phyloP scores from a whole-genome alignment of 1,140 invertebrate genomes.

The Dinoponera quadriceps region DNA sequence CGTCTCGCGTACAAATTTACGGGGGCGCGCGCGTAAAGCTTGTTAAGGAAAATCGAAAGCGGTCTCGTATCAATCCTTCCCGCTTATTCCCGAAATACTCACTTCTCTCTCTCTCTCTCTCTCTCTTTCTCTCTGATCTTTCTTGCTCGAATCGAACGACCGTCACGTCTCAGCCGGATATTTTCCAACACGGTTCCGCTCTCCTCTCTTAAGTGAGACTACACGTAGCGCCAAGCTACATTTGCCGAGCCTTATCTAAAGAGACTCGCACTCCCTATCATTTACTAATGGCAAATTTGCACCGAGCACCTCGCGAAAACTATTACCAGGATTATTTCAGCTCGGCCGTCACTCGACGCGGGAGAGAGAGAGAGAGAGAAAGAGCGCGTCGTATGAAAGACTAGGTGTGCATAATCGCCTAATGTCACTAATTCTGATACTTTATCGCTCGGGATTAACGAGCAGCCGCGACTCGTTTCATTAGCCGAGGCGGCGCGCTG shows the following conservation, averaged over 20 bases:
- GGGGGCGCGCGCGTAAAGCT: conserved; percentile 76
- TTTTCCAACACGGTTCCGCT: neutral
- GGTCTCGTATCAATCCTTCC: conserved; percentile 68
- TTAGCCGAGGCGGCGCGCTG: conserved; percentile 29
- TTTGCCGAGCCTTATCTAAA: conserved; percentile 18
- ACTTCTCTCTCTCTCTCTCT: neutral
- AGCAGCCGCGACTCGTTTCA: conserved; percentile 43
- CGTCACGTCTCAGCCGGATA: neutral
- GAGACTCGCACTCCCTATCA: neutral
- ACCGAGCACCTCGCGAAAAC: neutral
- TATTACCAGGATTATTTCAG: conserved; percentile 1
- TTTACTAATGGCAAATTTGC: conserved; percentile 16
- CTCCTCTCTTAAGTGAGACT: conserved; percentile 23
- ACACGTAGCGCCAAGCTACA: neutral
- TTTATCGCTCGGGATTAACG: conserved; percentile 49
- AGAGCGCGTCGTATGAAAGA: neutral
- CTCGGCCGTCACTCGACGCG: conserved; percentile 8
- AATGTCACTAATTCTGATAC: conserved; percentile 52
- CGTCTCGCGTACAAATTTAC: conserved; percentile 82
- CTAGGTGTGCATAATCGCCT: conserved; percentile 44
- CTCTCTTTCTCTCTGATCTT: conserved; percentile 28
- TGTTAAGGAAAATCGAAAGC: conserved; percentile 81
- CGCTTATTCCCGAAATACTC: conserved; percentile 63
- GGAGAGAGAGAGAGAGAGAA: neutral
- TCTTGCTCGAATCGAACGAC: neutral